phyloP scores from a whole-genome alignment of 35 echinoderm and acorn worm species.

The Heliocidaris tuberculata region DNA sequence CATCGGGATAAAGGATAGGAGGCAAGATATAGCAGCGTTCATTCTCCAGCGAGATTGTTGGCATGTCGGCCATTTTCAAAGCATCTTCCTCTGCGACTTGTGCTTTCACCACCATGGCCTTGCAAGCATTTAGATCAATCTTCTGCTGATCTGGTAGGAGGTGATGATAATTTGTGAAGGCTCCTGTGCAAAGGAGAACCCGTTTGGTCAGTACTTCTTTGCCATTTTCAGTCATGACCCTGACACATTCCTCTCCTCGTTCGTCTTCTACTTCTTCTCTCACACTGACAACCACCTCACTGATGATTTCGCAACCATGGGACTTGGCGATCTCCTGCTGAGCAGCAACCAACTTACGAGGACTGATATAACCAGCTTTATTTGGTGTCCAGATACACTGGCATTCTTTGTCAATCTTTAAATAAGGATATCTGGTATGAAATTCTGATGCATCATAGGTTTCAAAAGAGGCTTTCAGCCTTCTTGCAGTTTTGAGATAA shows the following conservation, averaged over 20 bases:
- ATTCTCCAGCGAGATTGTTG: not conserved
- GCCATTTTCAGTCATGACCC: not conserved
- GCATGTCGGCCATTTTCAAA: not conserved
- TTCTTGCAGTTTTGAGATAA: not conserved
- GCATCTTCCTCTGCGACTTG: slow-evolving; percentile 11
- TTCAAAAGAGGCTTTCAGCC: not conserved
- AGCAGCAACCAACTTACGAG: slow-evolving; percentile 35
- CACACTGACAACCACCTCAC: not conserved
- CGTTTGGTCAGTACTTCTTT: not conserved
- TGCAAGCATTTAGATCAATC: not conserved
- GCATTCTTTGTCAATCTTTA: not conserved
- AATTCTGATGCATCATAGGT: not conserved
- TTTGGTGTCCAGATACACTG: slow-evolving; percentile 14
- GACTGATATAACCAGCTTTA: not conserved
- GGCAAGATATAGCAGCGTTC: slow-evolving; percentile 1
- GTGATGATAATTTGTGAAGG: slow-evolving; percentile 16
- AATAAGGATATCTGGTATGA: slow-evolving; percentile 5
- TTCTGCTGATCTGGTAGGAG: not conserved
- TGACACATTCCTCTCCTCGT: not conserved
- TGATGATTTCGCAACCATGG: not conserved
- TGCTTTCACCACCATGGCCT: not conserved
- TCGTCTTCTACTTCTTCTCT: not conserved
- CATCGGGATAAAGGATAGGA: slow-evolving; percentile 12
- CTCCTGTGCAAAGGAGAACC: slow-evolving; percentile 30
- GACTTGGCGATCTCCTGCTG: not conserved